phyloP scores from a whole-genome alignment of 2,888 invertebrate genomes.

The Morpho helenor region DNA sequence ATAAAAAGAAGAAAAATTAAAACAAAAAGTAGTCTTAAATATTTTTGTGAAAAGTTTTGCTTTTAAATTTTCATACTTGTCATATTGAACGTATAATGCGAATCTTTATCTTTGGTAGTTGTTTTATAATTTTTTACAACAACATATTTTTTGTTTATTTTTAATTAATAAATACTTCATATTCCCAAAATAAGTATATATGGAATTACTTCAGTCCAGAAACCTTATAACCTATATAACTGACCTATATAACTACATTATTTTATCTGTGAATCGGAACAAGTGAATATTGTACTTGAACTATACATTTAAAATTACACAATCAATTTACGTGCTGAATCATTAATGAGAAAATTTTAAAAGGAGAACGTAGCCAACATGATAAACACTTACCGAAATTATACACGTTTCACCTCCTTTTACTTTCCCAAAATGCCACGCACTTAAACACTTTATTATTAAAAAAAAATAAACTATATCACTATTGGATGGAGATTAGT shows the following conservation, averaged over 20 bases:
- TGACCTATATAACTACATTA: not conserved
- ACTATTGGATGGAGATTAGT: not conserved
- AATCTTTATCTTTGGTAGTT: too few relatives aligned
- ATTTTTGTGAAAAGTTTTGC: too few relatives aligned
- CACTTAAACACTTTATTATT: conserved; percentile 15
- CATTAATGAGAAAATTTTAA: not conserved
- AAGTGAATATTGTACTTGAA: not conserved
- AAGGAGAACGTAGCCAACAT: not conserved
- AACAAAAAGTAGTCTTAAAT: too few relatives aligned
- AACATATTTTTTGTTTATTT: too few relatives aligned
- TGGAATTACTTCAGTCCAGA: too few relatives aligned
- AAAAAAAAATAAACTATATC: conserved; percentile 11
- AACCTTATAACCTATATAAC: not conserved
- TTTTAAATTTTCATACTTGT: too few relatives aligned
- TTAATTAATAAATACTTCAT: too few relatives aligned
- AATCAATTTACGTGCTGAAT: not conserved
- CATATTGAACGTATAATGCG: too few relatives aligned
- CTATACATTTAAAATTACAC: not conserved
- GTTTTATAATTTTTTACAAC: too few relatives aligned
- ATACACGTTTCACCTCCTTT: conserved; percentile 11
- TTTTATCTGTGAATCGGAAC: not conserved
- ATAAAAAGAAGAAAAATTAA: too few relatives aligned
- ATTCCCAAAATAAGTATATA: too few relatives aligned
- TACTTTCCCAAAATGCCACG: conserved; percentile 14
- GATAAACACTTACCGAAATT: conserved; percentile 6